phyloP scores from a whole-genome alignment of 1,140 invertebrate genomes.

The Drosophila carrolli region DNA sequence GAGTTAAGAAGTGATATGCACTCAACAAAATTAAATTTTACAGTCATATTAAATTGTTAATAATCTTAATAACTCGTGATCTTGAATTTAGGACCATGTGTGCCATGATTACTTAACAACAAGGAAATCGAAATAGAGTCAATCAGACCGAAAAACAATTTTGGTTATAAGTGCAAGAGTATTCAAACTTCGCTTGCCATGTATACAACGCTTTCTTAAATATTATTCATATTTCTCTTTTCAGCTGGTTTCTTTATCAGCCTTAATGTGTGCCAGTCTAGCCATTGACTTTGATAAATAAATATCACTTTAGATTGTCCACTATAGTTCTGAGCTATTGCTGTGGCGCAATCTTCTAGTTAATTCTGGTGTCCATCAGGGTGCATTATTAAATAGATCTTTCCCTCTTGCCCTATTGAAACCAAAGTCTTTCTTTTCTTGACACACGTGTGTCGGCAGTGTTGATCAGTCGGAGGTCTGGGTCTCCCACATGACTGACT shows the following conservation, averaged over 20 bases:
- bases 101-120: too few species aligned
- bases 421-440: background rate
- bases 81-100: too few species aligned
- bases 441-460: slow-evolving; percentile 17
- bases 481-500: slow-evolving; percentile 17
- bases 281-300: slow-evolving; percentile 52
- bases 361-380: slow-evolving; percentile 6
- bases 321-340: slow-evolving; percentile 6
- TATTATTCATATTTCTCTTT: slow-evolving; percentile 4
- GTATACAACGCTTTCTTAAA: background rate
- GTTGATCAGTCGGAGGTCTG: slow-evolving; percentile 10
- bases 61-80: too few species aligned
- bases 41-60: too few species aligned
- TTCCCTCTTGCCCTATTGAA: background rate
- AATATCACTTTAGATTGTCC: slow-evolving; percentile 29
- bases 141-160: background rate
- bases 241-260: slow-evolving; percentile 20
- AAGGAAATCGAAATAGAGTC: too few species aligned
- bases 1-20: too few species aligned
- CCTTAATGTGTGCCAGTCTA: slow-evolving; percentile 19
- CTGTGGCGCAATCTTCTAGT: slow-evolving; percentile 13
- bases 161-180: background rate
- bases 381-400: slow-evolving; percentile 1
- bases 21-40: too few species aligned
- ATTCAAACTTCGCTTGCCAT: background rate